These are phyloP conservation scores for Lycocorax pyrrhopterus DNA, from an alignment of 2,113 vertebrate genomes.

Conservation along the genomic window DNA sequence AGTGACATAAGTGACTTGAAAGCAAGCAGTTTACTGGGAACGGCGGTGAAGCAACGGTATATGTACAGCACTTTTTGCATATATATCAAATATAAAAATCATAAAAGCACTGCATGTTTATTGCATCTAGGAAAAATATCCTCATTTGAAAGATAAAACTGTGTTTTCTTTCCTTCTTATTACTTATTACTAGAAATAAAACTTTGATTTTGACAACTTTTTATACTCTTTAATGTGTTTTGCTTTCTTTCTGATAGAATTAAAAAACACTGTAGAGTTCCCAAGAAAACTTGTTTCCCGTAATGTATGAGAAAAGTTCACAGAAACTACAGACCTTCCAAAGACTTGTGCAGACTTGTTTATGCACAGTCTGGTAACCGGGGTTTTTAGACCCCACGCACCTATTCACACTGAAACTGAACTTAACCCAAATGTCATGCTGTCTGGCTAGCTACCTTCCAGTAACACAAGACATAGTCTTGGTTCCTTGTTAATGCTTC, in stretches of 20 bases:
- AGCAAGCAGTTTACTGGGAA: background rate
- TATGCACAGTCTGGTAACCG: background rate
- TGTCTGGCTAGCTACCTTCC: background rate
- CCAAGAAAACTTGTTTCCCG: background rate
- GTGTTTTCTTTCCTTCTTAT: background rate
- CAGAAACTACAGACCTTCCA: background rate
- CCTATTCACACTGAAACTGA: background rate
- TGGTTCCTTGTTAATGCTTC: background rate
- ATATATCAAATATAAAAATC: background rate
- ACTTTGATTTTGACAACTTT: background rate
- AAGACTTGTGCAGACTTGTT: slow-evolving; percentile 10
- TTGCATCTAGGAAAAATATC: background rate
- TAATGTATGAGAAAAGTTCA: background rate
- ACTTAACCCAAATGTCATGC: background rate
- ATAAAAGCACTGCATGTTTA: background rate
- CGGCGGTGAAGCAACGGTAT: background rate
- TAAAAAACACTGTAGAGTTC: background rate
- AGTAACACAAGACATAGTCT: background rate
- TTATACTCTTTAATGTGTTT: background rate
- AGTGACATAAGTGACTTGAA: background rate
- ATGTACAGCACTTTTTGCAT: background rate
- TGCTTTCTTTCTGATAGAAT: background rate
- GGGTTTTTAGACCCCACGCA: background rate
- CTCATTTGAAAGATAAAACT: background rate
- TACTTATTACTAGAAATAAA: slow-evolving; percentile 10